Base-by-base conservation (phyloP, 1,140 invertebrate genomes). In the Pogonus chalceus region DNA sequence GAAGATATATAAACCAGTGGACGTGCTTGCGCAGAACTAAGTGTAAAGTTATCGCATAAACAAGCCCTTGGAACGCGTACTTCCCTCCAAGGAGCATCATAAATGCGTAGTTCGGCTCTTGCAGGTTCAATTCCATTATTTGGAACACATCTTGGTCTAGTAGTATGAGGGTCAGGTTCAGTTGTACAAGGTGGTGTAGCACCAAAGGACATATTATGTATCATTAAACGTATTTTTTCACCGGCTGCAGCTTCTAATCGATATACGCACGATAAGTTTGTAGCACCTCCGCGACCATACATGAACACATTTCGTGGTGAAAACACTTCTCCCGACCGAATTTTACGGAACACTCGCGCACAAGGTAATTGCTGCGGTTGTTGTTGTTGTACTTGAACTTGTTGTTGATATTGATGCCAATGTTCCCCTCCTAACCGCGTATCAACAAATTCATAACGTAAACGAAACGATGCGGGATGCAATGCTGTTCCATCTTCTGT, bases 361-460 rank as follows among this genome's bases (percentile, higher is more conserved):
- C 80, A 82, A 14, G 68, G 59, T n/a, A n/a, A n/a, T n/a, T n/a
- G n/a, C 10, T 71, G 70, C 2, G 62, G 55, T 35, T 59, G 37
- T 20, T 62, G 4, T n/a, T 9, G 12, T 14, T 7, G 12, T 37
- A 51, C 12, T 4, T 23, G 47, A 10, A 2, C 9, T 21, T 4
- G 23, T 49, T 64, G 57, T 21, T 64, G 58, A 18, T 65, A 67
- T 16, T 63, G 63, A 1, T 58, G 58, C 80, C 79, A 84, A 0
- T 73, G 68, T 49, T 85, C 82, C 1, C 86, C 86, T 18, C 82
- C 83, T 53, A 90, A 76, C 39, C 83, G 70, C 0, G 87, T 89
- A 63, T 90, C 86, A 1, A 92, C 81, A 60, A 93, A 92, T 67
- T 93, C 89, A 66, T 92, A 92, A 52, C 85, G 79, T 24, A 85